Percentiles rank a stretch among this genome's conserved stretches.
phyloP scores from a whole-genome alignment of 2,797 vertebrate species.

The Astyanax mexicanus region DNA sequence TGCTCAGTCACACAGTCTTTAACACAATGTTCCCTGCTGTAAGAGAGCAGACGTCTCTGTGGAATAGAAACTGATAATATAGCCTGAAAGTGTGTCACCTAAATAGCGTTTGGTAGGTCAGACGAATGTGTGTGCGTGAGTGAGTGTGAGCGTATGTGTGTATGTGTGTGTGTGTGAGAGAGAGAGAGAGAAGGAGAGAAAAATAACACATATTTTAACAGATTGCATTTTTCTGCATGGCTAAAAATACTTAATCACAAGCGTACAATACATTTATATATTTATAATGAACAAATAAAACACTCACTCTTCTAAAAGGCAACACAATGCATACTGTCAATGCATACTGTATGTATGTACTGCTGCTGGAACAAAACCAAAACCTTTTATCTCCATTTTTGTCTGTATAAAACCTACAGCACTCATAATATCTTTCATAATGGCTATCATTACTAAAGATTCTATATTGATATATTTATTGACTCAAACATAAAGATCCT shows the following conservation, averaged over 20 bases:
- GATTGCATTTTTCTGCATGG: not conserved
- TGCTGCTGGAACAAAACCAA: too few species aligned
- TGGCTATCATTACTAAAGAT: too few species aligned
- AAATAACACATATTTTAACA: not conserved
- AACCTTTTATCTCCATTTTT: too few species aligned
- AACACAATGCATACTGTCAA: not conserved
- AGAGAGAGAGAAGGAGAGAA: not conserved
- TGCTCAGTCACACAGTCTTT: not conserved
- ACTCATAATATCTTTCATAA: too few species aligned
- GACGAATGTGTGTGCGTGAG: not conserved
- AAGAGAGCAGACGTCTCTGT: not conserved
- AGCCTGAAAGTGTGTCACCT: conserved; percentile 16
- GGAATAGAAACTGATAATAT: conserved; percentile 11
- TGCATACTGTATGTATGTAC: not conserved
- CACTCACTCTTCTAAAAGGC: not conserved
- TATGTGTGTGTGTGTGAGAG: not conserved
- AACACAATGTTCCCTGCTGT: not conserved
- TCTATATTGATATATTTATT: too few species aligned
- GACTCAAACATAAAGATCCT: too few species aligned
- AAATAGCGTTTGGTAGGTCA: conserved; percentile 19
- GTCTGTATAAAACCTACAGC: too few species aligned
- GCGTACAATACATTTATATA: not conserved
- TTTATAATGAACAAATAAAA: not conserved
- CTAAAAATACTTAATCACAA: not conserved
- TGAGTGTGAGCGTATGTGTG: not conserved